Evolutionary conservation across 2,888 invertebrate genomes (phyloP), one percentile per base, ranked within the genome.

Genomic region (Megastigmus dorsalis): DNA sequence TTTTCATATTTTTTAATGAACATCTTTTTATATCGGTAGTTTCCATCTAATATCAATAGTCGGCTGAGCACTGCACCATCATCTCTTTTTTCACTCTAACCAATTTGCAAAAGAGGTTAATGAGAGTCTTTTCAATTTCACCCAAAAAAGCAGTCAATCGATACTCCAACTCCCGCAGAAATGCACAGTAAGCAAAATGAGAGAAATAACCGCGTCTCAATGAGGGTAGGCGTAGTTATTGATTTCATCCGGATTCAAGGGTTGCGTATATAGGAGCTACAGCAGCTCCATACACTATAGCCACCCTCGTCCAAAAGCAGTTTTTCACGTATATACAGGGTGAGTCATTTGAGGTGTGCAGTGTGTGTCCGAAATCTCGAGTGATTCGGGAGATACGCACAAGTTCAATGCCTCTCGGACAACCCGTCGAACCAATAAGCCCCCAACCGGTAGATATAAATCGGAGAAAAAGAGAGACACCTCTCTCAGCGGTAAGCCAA

Each of bases 171-270:
- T n/a, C n/a, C n/a, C n/a, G n/a, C n/a, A n/a, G n/a, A n/a, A n/a
- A n/a, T n/a, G n/a, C 9, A 2, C 9, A 2, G 1, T 3, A 30
- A 7, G n/a, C 20, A 10, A 30, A 33, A n/a, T 5, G 13, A 0
- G n/a, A 43, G 28, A 43, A 59, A 41, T 6, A 43, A 15, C 20
- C 23, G 28, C 26, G 13, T 43, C 3, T n/a, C n/a, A n/a, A 43
- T 36, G 15, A n/a, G 26, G 26, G 28, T 30, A 6, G 26, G 41
- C 9, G 5, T 15, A 15, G 41, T 77, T 84, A 84, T 84, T 79
- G 84, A 84, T 84, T 81, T 80, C 79, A 81, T 83, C 82, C 80
- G 80, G 78, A 75, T 63, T 66, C 43, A 72, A 77, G n/a, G 78
- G 74, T 74, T 71, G 48, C 15, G n/a, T n/a, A n/a, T n/a, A n/a